Evolutionary conservation across 2,797 vertebrate genomes (phyloP).

Genomic region (Heteromormyrus szaboi): DNA sequence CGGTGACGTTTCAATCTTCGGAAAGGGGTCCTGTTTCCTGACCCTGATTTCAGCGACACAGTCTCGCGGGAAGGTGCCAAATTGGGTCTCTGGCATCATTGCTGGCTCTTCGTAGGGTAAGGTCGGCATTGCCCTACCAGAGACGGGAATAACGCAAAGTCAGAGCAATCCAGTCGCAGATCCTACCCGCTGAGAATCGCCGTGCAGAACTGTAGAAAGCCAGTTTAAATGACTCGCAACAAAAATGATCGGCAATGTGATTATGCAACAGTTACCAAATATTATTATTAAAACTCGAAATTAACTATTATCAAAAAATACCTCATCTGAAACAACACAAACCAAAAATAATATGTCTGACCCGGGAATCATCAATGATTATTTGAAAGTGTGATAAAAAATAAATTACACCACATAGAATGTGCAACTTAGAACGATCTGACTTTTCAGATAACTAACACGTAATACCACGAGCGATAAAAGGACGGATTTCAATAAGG

Average conservation of each 20-base stretch:
- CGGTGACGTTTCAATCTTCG: constrained; percentile 50
- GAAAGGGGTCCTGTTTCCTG: constrained; percentile 54
- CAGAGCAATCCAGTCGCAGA: not conserved
- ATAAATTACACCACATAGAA: not conserved
- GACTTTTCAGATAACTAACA: not conserved
- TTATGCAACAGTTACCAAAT: not conserved
- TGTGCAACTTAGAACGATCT: not conserved
- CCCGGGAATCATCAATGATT: not conserved
- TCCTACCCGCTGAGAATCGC: not conserved
- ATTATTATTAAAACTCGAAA: not conserved
- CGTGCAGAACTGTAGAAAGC: not conserved
- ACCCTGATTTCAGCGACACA: constrained; percentile 69
- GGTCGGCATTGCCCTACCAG: constrained; percentile 68
- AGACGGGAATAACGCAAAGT: not conserved
- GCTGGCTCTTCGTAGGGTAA: constrained; percentile 78
- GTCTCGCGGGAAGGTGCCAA: constrained; percentile 77
- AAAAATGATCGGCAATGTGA: not conserved
- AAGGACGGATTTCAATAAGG: not conserved
- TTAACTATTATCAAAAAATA: not conserved
- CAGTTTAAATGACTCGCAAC: not conserved
- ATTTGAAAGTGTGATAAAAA: not conserved
- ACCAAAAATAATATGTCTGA: not conserved
- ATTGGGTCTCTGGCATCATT: constrained; percentile 72
- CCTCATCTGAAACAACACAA: not conserved
- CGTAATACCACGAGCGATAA: not conserved